Conservation (phyloP, 2,113 vertebrate species). For the Diadophis punctatus region DNA sequence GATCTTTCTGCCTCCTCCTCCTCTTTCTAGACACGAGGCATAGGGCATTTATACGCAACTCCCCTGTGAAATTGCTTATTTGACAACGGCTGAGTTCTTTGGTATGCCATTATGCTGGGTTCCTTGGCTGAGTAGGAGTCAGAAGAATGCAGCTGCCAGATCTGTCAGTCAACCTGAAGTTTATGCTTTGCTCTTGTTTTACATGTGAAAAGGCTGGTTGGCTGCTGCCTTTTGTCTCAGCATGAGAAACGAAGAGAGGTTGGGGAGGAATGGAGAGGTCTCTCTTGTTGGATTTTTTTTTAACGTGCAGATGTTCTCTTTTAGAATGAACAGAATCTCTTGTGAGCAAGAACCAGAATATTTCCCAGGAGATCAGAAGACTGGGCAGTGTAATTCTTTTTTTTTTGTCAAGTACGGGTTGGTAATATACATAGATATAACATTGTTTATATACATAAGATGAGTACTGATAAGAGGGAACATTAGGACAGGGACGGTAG, state of each 20-base stretch:
- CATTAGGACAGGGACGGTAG: no score
- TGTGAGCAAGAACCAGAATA: conserved; percentile 28
- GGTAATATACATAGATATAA: no score
- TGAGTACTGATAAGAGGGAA: no score
- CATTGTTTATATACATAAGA: no score
- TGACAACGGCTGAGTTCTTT: conserved; percentile 30
- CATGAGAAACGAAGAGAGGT: conserved; percentile 13
- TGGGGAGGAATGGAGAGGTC: background rate
- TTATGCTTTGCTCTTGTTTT: conserved; percentile 42
- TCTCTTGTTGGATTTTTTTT: background rate
- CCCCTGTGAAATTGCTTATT: background rate
- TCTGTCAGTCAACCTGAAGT: conserved; percentile 32
- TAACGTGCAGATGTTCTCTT: conserved; percentile 12
- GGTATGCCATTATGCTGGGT: fast-evolving
- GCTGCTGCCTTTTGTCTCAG: conserved; percentile 35
- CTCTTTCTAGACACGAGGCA: conserved; percentile 1
- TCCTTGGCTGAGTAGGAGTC: conserved; percentile 5
- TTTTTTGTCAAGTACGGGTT: no score
- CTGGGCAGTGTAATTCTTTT: background rate
- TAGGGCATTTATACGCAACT: background rate
- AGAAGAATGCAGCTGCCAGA: background rate
- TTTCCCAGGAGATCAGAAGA: conserved; percentile 18
- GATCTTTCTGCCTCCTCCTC: background rate
- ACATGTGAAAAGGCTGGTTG: conserved; percentile 14
- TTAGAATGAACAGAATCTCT: conserved; percentile 37